A percentile compares a stretch with the other conserved stretches of the same genome.
Evolutionary conservation across 2,888 invertebrate genomes (phyloP).

Genomic region (Diarsia mendica): DNA sequence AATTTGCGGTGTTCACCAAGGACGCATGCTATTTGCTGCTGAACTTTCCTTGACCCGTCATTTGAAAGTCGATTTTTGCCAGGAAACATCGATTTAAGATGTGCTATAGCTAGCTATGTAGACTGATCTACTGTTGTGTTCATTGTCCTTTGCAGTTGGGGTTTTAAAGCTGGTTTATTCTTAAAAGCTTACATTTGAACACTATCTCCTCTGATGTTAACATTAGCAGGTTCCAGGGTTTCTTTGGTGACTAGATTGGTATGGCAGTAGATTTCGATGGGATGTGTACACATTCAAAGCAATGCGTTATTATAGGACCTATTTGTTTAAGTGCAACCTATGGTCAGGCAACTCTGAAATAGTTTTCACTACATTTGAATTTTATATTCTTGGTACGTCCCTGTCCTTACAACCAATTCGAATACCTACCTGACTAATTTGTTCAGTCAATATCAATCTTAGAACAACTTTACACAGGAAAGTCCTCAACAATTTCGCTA

Average conservation of each 20-base stretch:
- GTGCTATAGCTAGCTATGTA: not conserved
- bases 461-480: constrained; percentile 39
- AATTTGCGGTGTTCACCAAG: constrained; percentile 69
- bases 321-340: not conserved
- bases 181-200: not conserved
- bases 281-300: not conserved
- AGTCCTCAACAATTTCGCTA: constrained; percentile 62
- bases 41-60: constrained; percentile 70
- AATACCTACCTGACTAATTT: constrained; percentile 17
- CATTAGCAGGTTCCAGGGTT: not conserved
- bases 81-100: constrained; percentile 28
- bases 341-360: not conserved
- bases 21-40: constrained; percentile 62
- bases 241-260: not conserved
- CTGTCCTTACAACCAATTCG: constrained; percentile 8
- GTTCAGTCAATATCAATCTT: constrained; percentile 15
- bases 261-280: not conserved
- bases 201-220: not conserved
- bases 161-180: not conserved
- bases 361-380: not conserved
- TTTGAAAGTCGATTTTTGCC: constrained; percentile 12
- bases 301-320: not conserved
- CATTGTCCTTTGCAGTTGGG: not conserved
- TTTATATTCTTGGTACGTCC: not conserved
- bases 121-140: not conserved